phyloP scores from a whole-genome alignment of 2,888 invertebrate species.

The Cheilosia pagana region DNA sequence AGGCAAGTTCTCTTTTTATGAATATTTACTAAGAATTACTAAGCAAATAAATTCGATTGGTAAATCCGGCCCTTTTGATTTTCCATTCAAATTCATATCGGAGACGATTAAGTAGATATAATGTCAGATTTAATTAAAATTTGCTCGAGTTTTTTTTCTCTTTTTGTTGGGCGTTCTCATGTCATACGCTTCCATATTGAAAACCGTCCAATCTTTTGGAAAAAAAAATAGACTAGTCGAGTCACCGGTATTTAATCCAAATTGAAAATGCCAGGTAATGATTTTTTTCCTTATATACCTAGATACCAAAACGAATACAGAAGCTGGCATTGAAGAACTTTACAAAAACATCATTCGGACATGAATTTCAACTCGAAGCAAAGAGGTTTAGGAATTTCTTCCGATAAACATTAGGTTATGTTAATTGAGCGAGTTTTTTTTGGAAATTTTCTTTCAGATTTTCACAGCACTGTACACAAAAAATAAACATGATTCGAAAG shows the following conservation, averaged over 20 bases:
- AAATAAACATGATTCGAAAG: slow-evolving; percentile 29
- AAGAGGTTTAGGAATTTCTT: neutral
- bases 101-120: neutral
- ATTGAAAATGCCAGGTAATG: neutral
- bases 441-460: neutral
- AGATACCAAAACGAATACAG: neutral
- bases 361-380: neutral
- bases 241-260: slow-evolving; percentile 1
- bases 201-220: neutral
- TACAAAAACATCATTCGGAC: neutral
- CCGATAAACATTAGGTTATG: slow-evolving; percentile 3
- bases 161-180: slow-evolving; percentile 7
- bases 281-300: neutral
- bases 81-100: no score
- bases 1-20: no score
- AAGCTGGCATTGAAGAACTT: neutral
- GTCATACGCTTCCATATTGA: neutral
- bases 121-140: slow-evolving; percentile 1
- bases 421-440: neutral
- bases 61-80: no score
- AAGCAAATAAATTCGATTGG: no score
- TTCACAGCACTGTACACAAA: slow-evolving; percentile 52
- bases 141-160: neutral
- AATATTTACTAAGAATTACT: no score
- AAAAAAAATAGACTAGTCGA: neutral